Percentiles rank a stretch among this genome's conserved stretches.
Conservation (phyloP, 2,888 invertebrate species). For the Yponomeuta evonymella region DNA sequence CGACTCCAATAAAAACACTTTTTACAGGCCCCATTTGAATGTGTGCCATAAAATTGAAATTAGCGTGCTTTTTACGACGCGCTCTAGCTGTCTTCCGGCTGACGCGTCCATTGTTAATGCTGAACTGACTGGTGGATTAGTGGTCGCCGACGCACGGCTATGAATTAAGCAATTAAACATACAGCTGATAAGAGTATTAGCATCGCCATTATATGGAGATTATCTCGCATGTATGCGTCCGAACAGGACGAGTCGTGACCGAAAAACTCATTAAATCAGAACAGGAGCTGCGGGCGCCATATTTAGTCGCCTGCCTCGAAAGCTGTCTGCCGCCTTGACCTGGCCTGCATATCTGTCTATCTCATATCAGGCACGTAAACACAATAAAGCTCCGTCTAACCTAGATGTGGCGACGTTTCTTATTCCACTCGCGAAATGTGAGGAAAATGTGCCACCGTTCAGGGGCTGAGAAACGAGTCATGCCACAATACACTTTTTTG, state of each 20-base stretch:
- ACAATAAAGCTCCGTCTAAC: constrained; percentile 70
- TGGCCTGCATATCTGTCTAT: constrained; percentile 53
- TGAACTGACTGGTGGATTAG: constrained; percentile 38
- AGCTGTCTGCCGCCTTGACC: constrained; percentile 72
- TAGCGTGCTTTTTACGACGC: constrained; percentile 67
- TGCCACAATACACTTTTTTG: neutral
- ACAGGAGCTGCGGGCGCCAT: constrained; percentile 61
- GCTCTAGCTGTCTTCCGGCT: constrained; percentile 65
- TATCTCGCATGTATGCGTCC: constrained; percentile 34
- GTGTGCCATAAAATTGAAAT: constrained; percentile 68
- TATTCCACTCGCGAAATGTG: constrained; percentile 47
- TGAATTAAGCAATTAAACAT: constrained; percentile 56
- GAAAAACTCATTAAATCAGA: constrained; percentile 39
- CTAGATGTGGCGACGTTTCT: constrained; percentile 57
- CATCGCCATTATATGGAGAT: constrained; percentile 55
- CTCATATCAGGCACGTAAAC: constrained; percentile 73
- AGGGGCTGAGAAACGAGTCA: neutral
- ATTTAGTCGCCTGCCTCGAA: constrained; percentile 60
- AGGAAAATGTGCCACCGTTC: constrained; percentile 30
- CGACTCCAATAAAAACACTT: constrained; percentile 69
- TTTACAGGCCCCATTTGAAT: constrained; percentile 73
- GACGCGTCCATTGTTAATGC: constrained; percentile 57
- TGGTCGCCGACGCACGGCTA: constrained; percentile 41
- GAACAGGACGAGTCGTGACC: constrained; percentile 46
- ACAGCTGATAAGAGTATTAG: constrained; percentile 41